Conservation (phyloP, 2,888 invertebrate genomes). For the Rhamnusium bicolor region DNA sequence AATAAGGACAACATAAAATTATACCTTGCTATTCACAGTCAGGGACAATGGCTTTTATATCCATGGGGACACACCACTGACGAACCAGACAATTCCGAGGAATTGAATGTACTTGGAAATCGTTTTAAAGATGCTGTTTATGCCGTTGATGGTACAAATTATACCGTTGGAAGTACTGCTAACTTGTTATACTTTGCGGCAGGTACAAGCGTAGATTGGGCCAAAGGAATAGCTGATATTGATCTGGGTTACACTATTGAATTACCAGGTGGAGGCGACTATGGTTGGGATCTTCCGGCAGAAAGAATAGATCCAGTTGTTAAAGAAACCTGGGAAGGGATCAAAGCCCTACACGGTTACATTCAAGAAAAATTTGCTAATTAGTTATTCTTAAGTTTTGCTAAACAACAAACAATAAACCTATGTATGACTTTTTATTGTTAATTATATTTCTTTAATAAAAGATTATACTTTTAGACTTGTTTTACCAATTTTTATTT, state of each 20-base stretch:
- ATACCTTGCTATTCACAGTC: slow-evolving; percentile 84
- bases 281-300: slow-evolving; percentile 76
- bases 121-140: slow-evolving; percentile 69
- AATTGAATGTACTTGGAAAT: slow-evolving; percentile 61
- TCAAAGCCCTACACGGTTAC: slow-evolving; percentile 72
- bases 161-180: slow-evolving; percentile 71
- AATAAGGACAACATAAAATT: slow-evolving; percentile 74
- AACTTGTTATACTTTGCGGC: slow-evolving; percentile 73
- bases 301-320: slow-evolving; percentile 74
- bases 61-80: slow-evolving; percentile 79
- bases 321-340: slow-evolving; percentile 76
- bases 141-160: slow-evolving; percentile 66
- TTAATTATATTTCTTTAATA: too few relatives aligned
- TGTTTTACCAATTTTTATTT: too few relatives aligned
- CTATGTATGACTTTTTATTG: background rate
- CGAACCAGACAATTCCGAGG: slow-evolving; percentile 64
- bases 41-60: slow-evolving; percentile 79
- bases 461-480: too few relatives aligned
- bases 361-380: slow-evolving; percentile 38
- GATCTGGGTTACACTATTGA: slow-evolving; percentile 78
- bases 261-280: slow-evolving; percentile 72
- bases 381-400: background rate
- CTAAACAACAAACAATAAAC: background rate
- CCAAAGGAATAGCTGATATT: slow-evolving; percentile 67
- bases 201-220: slow-evolving; percentile 79